Conservation (phyloP, 2,888 invertebrate genomes). For the Drosophila nr. medialis region DNA sequence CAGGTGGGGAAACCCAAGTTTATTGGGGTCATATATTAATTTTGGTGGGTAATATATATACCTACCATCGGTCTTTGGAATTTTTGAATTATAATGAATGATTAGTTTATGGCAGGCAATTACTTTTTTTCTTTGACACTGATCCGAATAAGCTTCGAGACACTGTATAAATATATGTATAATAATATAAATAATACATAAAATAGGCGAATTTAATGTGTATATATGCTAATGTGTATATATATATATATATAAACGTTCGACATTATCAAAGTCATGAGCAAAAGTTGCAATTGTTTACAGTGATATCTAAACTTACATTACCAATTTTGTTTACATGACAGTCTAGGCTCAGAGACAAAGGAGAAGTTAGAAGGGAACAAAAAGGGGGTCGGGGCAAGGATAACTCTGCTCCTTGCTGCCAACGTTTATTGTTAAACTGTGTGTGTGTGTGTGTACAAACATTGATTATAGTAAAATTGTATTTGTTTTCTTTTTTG, state of each 20-base stretch:
- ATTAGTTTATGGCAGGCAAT: too few relatives aligned
- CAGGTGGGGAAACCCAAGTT: too few relatives aligned
- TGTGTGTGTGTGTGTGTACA: conserved; percentile 31
- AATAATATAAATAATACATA: conserved; percentile 58
- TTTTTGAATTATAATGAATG: too few relatives aligned
- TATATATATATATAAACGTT: conserved; percentile 38
- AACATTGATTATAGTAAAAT: conserved; percentile 67
- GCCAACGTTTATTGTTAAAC: conserved; percentile 31
- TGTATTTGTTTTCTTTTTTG: conserved; percentile 36
- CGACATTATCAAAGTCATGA: conserved; percentile 65
- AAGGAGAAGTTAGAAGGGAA: conserved; percentile 4
- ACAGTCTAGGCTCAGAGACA: conserved; percentile 59
- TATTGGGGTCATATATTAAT: too few relatives aligned
- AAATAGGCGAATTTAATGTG: conserved; percentile 38
- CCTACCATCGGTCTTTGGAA: too few relatives aligned
- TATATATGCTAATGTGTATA: conserved; percentile 31
- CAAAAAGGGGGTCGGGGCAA: conserved; percentile 1
- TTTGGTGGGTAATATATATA: too few relatives aligned
- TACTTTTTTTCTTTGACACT: too few relatives aligned
- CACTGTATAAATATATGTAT: conserved; percentile 39
- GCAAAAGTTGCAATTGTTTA: conserved; percentile 74
- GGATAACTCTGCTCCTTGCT: conserved; percentile 25
- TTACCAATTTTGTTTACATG: conserved; percentile 63
- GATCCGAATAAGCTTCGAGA: too few relatives aligned
- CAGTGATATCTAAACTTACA: conserved; percentile 72